A percentile compares a stretch with the other conserved stretches of the same genome.
These are phyloP conservation scores for Zhengitettix transpicula DNA, from an alignment of 2,888 invertebrate genomes.

Conservation along the genomic window DNA sequence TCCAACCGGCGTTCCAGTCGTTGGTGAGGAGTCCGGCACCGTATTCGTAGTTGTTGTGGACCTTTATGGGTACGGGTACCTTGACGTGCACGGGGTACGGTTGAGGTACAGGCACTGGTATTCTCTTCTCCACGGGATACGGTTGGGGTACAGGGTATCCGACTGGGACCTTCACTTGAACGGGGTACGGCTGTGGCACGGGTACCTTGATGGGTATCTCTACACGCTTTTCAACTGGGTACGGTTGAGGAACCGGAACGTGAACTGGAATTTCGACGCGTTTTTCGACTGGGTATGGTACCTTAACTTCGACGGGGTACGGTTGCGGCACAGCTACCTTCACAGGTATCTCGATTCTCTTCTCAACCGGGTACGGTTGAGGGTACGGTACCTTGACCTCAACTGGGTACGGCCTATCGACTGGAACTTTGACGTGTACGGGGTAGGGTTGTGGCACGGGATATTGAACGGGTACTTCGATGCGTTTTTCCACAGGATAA, in stretches of 20 bases:
- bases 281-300: conserved; percentile 23
- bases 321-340: conserved; percentile 44
- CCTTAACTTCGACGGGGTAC: conserved; percentile 24
- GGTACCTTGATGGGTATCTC: conserved; percentile 19
- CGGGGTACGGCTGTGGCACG: conserved; percentile 26
- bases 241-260: conserved; percentile 35
- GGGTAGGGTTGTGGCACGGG: conserved; percentile 39
- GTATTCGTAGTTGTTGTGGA: no score
- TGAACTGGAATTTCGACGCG: conserved; percentile 34
- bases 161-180: conserved; percentile 25
- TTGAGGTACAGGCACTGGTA: conserved; percentile 40
- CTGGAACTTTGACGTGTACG: conserved; percentile 48
- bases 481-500: conserved; percentile 36
- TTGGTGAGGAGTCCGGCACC: no score
- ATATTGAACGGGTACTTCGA: conserved; percentile 21
- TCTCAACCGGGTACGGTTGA: neutral
- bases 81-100: conserved; percentile 29
- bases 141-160: conserved; percentile 19
- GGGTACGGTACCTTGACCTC: neutral
- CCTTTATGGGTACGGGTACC: conserved; percentile 1
- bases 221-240: conserved; percentile 27
- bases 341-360: conserved; percentile 17
- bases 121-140: conserved; percentile 28
- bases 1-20: no score
- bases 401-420: conserved; percentile 1